Percentiles rank a stretch among this genome's conserved stretches.
phyloP scores from a whole-genome alignment of 2,888 invertebrate genomes.

The Calameuta pallipes region DNA sequence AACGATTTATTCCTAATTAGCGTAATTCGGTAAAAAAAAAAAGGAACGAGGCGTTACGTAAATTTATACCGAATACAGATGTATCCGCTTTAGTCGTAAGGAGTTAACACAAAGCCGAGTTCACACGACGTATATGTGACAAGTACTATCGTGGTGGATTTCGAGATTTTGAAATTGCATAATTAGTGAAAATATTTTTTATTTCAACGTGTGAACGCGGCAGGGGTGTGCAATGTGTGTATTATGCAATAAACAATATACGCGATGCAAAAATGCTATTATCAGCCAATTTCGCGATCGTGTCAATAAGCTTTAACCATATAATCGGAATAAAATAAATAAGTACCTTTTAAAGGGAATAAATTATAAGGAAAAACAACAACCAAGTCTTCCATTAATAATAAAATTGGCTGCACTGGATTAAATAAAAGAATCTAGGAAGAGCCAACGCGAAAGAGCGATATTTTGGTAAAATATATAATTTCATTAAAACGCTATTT shows the following conservation, averaged over 20 bases:
- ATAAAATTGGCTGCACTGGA: no score
- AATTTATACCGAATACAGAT: neutral
- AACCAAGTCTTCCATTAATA: slow-evolving; percentile 57
- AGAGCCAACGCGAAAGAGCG: no score
- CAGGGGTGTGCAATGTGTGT: slow-evolving; percentile 57
- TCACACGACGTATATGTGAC: slow-evolving; percentile 35
- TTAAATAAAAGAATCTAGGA: no score
- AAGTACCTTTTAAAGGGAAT: slow-evolving; percentile 10
- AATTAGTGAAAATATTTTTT: neutral
- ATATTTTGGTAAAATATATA: no score
- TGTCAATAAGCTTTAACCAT: slow-evolving; percentile 16
- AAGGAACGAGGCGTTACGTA: no score
- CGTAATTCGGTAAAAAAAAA: no score
- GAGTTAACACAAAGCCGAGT: slow-evolving; percentile 44
- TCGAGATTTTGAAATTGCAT: neutral
- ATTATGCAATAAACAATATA: slow-evolving; percentile 62
- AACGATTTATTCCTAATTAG: no score
- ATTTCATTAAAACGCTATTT: no score
- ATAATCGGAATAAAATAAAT: slow-evolving; percentile 8
- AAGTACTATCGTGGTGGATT: neutral
- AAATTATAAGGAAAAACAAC: slow-evolving; percentile 39
- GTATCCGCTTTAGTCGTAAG: slow-evolving; percentile 45
- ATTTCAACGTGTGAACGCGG: slow-evolving; percentile 38
- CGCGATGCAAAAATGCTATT: slow-evolving; percentile 38
- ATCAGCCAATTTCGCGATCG: slow-evolving; percentile 33